phyloP scores from a whole-genome alignment of 2,113 vertebrate genomes.

The Microcebus tavaratra region DNA sequence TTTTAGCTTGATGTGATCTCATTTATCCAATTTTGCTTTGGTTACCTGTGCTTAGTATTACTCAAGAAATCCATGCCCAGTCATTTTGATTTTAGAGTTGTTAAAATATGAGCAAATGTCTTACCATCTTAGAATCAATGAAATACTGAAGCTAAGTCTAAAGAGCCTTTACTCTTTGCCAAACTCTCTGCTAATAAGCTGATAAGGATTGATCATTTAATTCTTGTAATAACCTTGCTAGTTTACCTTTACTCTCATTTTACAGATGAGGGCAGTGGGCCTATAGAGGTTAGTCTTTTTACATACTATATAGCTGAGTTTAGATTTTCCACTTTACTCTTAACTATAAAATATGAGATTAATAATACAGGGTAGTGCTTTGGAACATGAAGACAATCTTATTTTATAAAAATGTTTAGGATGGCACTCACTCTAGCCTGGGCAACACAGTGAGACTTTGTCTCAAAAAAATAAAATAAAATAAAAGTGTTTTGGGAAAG shows the following conservation, averaged over 20 bases:
- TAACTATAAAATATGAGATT: constrained; percentile 41
- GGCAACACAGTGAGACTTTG: no score
- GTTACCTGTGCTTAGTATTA: no score
- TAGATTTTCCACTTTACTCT: constrained; percentile 13
- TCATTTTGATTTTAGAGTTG: constrained; percentile 19
- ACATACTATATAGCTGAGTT: neutral
- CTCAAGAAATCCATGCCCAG: no score
- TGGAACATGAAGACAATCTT: neutral
- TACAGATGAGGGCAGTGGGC: neutral
- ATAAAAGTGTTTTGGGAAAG: neutral
- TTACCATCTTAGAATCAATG: neutral
- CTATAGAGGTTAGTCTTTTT: constrained; percentile 29
- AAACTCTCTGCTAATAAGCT: neutral
- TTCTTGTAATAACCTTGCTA: neutral
- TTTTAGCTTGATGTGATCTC: no score
- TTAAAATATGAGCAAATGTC: constrained; percentile 23
- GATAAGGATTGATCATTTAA: constrained; percentile 15
- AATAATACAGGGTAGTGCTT: constrained; percentile 10
- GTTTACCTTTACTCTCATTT: constrained; percentile 28
- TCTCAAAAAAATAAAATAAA: no score
- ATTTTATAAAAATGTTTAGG: neutral
- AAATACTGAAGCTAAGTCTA: constrained; percentile 33
- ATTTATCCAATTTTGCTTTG: no score
- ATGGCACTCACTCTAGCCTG: no score
- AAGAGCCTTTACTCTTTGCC: neutral